phyloP scores from a whole-genome alignment of 2,888 invertebrate genomes.

The Cryptus viduatorius region DNA sequence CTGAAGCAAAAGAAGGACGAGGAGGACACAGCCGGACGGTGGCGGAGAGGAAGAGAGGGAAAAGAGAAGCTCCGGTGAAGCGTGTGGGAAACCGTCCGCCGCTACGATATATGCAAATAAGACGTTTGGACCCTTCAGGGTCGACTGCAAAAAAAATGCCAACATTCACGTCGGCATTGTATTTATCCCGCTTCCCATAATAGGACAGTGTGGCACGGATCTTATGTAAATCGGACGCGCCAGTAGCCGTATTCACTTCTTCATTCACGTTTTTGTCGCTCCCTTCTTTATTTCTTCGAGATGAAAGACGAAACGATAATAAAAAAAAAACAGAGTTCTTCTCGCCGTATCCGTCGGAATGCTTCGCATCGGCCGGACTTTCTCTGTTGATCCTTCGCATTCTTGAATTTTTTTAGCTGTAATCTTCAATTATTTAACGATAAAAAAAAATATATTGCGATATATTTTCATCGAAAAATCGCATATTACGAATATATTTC shows the following conservation, averaged over 20 bases:
- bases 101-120: conserved; percentile 77
- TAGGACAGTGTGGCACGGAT: conserved; percentile 77
- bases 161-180: conserved; percentile 77
- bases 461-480: no score
- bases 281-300: conserved; percentile 43
- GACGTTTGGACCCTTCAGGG: conserved; percentile 69
- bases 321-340: conserved; percentile 12
- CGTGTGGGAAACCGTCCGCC: conserved; percentile 77
- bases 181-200: conserved; percentile 68
- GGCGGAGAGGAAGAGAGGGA: conserved; percentile 9
- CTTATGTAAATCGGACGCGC: conserved; percentile 76
- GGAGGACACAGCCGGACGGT: conserved; percentile 29
- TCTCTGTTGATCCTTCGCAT: not conserved
- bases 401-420: not conserved
- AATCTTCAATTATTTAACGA: no score
- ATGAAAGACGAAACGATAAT: conserved; percentile 70
- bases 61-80: conserved; percentile 71
- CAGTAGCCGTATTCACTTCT: conserved; percentile 57
- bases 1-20: conserved; percentile 52
- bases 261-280: conserved; percentile 42
- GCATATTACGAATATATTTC: no score
- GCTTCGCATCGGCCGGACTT: not conserved
- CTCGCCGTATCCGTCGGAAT: not conserved
- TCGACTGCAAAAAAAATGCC: conserved; percentile 60
- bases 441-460: no score